Evolutionary conservation across 64 coral and sea anemone species (phyloP), one percentile per base, ranked within the genome.

Genomic region (Pocillopora damicornis): DNA sequence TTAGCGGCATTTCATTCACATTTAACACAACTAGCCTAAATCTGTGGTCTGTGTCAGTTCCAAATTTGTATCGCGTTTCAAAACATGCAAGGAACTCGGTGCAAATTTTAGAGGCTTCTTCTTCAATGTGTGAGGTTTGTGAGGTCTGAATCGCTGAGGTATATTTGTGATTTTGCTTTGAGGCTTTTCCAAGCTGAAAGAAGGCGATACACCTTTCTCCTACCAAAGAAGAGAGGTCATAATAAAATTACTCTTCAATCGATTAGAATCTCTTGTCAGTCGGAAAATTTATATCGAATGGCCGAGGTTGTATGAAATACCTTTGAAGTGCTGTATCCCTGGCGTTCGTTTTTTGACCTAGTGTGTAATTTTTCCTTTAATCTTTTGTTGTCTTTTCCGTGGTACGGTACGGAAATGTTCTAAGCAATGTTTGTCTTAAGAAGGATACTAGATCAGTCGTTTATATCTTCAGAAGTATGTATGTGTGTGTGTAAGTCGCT

Each of bases 61-160:
- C 60, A 59, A 89, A 86, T 93, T 93, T 93, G 91, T 72, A 93
- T 93, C 91, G 91, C 75, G 91, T 93, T 93, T 93, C 91, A 93
- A 93, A 93, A 93, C 91, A 93, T 93, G 79, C 82, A 77, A 77
- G 87, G 91, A 93, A 93, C 91, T 93, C 87, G 14, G 58, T 67
- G 60, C 60, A 75, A 81, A 88, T 88, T 88, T 88, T 92, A 65
- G 23, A 85, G 79, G 79, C 78, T 81, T 88, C 76, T 88, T 73
- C 51, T 68, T 63, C 79, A 51, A 81, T 87, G 86, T 88, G 86
- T 56, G 22, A 66, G 68, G 87, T 69, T 78, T 89, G 35, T 89
- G 87, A 37, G 35, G 23, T 45, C 62, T 16, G 36, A 78, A 84
- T 58, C 73, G 58, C 73, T 84, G 73, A 37, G 38, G 77, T 74